Evolutionary conservation across 2,113 vertebrate genomes (phyloP).

Genomic region (Acanthisitta chloris): DNA sequence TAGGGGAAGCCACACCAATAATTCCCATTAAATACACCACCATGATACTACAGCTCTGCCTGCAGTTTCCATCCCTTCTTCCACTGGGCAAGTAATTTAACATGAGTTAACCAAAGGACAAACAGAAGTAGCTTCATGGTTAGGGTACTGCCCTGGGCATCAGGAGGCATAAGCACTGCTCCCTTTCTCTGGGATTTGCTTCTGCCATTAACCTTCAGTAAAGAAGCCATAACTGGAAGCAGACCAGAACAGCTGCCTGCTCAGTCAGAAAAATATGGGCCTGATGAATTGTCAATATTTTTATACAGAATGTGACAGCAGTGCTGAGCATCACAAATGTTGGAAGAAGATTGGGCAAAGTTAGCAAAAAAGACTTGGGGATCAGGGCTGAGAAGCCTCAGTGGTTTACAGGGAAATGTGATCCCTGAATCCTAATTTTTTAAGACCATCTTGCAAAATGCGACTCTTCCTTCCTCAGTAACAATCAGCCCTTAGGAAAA

Average conservation of each 20-base stretch:
- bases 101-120: neutral
- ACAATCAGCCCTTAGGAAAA: neutral
- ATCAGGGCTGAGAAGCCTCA: neutral
- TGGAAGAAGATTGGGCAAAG: neutral
- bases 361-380: neutral
- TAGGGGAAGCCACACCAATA: neutral
- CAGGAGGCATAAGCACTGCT: neutral
- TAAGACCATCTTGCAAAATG: neutral
- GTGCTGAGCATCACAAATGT: neutral
- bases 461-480: rapidly evolving
- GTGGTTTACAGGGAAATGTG: neutral
- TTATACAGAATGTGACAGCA: neutral
- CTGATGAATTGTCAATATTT: neutral
- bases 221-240: neutral
- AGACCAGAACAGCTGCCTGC: neutral
- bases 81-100: neutral
- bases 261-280: neutral
- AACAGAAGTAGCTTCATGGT: neutral
- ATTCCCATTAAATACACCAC: neutral
- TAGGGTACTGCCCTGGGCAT: neutral
- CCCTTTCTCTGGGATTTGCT: neutral
- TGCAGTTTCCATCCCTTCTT: neutral
- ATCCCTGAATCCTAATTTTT: neutral
- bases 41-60: neutral
- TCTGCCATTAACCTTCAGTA: neutral